A percentile compares a stretch with the other conserved stretches of the same genome.
These are phyloP conservation scores for Philhelius pedissequus DNA, from an alignment of 2,888 invertebrate genomes.

Conservation along the genomic window DNA sequence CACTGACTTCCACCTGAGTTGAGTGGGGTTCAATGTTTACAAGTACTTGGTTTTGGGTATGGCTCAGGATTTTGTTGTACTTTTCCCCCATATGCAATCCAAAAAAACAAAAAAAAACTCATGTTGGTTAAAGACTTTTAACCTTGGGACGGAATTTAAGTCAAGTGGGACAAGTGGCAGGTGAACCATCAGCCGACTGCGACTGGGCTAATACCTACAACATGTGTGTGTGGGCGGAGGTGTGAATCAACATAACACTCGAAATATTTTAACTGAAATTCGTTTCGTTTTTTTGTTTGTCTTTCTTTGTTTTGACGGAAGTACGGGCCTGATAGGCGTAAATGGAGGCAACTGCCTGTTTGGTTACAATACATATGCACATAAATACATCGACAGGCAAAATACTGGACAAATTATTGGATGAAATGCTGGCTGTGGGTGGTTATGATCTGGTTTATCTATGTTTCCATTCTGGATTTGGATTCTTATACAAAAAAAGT, in stretches of 20 bases:
- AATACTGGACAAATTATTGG: background rate
- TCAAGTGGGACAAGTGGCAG: constrained; percentile 32
- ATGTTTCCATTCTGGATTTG: no score
- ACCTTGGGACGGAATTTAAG: constrained; percentile 26
- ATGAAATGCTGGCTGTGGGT: background rate
- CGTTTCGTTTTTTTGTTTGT: background rate
- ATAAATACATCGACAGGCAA: background rate
- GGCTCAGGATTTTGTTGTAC: constrained; percentile 6
- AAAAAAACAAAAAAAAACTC: background rate
- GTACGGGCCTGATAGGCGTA: background rate
- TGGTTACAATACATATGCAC: background rate
- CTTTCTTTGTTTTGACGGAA: background rate
- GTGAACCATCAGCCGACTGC: background rate
- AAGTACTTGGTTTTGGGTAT: background rate
- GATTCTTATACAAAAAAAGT: background rate
- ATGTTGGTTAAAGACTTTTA: background rate
- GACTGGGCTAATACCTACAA: background rate
- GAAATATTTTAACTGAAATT: background rate
- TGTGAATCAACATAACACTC: background rate
- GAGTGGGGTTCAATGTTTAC: constrained; percentile 55
- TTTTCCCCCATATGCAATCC: background rate
- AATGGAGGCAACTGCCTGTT: background rate
- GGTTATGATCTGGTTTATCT: background rate
- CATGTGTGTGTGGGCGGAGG: background rate
- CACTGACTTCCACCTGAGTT: constrained; percentile 49